phyloP scores from a whole-genome alignment of 1,140 invertebrate genomes.

The Acromyrmex heyeri region DNA sequence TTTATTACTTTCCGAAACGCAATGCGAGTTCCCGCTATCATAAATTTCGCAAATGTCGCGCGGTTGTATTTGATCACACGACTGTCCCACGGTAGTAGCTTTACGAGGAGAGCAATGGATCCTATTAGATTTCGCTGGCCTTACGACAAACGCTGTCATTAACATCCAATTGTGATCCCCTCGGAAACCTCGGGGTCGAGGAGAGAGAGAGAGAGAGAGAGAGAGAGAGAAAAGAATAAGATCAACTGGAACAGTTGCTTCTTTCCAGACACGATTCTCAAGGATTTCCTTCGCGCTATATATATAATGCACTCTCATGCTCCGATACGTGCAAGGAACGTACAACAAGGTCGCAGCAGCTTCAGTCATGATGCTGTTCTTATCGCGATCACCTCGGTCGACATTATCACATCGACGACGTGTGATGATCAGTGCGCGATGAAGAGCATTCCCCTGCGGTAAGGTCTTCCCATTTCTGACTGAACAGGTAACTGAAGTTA shows the following conservation, averaged over 20 bases:
- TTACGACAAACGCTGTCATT: slow-evolving; percentile 35
- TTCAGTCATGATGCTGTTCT: slow-evolving; percentile 51
- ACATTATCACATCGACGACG: slow-evolving; percentile 37
- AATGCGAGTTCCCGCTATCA: slow-evolving; percentile 1
- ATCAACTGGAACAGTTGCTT: neutral
- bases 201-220: neutral
- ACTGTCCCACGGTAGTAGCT: neutral
- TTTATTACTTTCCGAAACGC: slow-evolving; percentile 1
- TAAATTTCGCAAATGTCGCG: slow-evolving; percentile 2
- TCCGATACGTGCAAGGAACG: slow-evolving; percentile 29
- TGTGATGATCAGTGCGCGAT: slow-evolving; percentile 33
- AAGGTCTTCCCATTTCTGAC: neutral
- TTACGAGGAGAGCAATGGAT: neutral
- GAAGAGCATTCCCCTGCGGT: neutral
- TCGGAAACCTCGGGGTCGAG: neutral
- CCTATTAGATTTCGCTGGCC: slow-evolving; percentile 4
- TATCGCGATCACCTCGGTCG: slow-evolving; percentile 56
- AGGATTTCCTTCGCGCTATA: slow-evolving; percentile 19
- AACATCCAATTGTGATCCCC: slow-evolving; percentile 29
- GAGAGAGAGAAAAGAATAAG: neutral
- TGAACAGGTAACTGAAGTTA: neutral
- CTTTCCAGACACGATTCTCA: slow-evolving; percentile 22
- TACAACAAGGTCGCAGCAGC: slow-evolving; percentile 37
- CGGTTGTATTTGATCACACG: neutral
- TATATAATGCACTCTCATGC: slow-evolving; percentile 47